phyloP scores from a whole-genome alignment of 2,113 vertebrate species.

The Cavia porcellus region DNA sequence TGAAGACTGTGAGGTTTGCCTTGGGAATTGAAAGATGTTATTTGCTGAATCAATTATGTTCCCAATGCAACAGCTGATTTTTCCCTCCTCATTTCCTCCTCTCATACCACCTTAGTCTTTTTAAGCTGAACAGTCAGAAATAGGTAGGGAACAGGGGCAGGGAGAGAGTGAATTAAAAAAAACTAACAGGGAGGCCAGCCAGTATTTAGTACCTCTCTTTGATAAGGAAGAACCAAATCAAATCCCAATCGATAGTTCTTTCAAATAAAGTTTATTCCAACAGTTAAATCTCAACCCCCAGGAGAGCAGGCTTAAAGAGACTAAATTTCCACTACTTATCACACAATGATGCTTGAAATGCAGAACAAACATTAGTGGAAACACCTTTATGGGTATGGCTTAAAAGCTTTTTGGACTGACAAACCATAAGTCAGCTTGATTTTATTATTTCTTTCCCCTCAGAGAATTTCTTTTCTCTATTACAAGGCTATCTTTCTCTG shows the following conservation, averaged over 20 bases:
- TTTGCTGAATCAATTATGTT: slow-evolving; percentile 84
- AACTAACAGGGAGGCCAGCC: slow-evolving; percentile 68
- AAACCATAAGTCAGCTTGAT: slow-evolving; percentile 27
- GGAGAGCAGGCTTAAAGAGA: slow-evolving; percentile 73
- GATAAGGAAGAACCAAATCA: slow-evolving; percentile 82
- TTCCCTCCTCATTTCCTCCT: slow-evolving; percentile 22
- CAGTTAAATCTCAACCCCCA: slow-evolving; percentile 79
- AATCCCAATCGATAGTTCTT: slow-evolving; percentile 84
- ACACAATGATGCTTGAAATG: slow-evolving; percentile 66
- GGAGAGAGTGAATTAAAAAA: slow-evolving; percentile 29
- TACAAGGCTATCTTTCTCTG: background rate
- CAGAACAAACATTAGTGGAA: slow-evolving; percentile 70
- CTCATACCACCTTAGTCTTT: slow-evolving; percentile 58
- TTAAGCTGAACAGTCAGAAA: slow-evolving; percentile 65
- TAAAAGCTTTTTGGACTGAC: slow-evolving; percentile 69
- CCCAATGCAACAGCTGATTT: slow-evolving; percentile 75
- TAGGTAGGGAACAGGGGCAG: background rate
- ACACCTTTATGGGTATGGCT: slow-evolving; percentile 61
- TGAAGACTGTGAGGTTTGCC: slow-evolving; percentile 74
- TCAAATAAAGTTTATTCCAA: slow-evolving; percentile 85
- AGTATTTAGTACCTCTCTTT: slow-evolving; percentile 78
- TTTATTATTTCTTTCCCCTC: slow-evolving; percentile 63
- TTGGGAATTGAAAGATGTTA: slow-evolving; percentile 78
- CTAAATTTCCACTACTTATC: slow-evolving; percentile 82
- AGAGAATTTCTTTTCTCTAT: background rate